Base-by-base conservation (phyloP, 1,140 invertebrate genomes). In the Drosophila ogumai region DNA sequence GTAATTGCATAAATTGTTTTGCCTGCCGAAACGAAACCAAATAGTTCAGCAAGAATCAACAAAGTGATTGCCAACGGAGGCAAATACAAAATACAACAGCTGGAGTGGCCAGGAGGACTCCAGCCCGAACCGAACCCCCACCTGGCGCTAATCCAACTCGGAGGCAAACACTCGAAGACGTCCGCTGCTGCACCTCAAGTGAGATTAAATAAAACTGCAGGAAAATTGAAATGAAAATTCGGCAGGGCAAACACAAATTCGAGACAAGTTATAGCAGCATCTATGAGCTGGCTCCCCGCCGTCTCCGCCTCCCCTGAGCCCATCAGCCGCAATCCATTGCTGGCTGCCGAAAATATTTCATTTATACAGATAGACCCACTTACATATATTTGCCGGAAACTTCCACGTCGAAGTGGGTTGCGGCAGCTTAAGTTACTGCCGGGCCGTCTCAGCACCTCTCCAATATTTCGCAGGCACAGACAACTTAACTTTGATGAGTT, bases 201-300 rank as follows among this genome's bases (percentile, higher is more conserved):
- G 81, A 90, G 85, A 90, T 90, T 90, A 90, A 90, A 90, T 90
- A 90, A 90, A 90, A 85, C 74, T 79, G 81, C 71, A 79, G 50
- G 78, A 81, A 90, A 90, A 90, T 90, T 90, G 86, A 90, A 90
- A 90, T 90, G 85, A 90, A 90, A 85, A 85, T 90, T 79, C 80
- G 76, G 85, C 77, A 87, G 68, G 46, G 85, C 84, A 90, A 88
- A 88, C 75, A 87, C 82, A 80, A 87, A 81, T 90, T 80, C 85
- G 57, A 75, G 85, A 84, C 85, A 90, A 84, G 85, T 77, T 78
- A 79, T 85, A 68, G 67, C 68, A 47, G 74, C 73, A 68, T 76
- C 74, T 78, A 78, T 78, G 65, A 47, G 58, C 47, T 59, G 54
- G 57, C 56, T 60, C 50, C 36, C 36, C 12, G 19, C 38, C 19